phyloP scores from a whole-genome alignment of 1,140 invertebrate genomes.

The Neodiprion virginianus region DNA sequence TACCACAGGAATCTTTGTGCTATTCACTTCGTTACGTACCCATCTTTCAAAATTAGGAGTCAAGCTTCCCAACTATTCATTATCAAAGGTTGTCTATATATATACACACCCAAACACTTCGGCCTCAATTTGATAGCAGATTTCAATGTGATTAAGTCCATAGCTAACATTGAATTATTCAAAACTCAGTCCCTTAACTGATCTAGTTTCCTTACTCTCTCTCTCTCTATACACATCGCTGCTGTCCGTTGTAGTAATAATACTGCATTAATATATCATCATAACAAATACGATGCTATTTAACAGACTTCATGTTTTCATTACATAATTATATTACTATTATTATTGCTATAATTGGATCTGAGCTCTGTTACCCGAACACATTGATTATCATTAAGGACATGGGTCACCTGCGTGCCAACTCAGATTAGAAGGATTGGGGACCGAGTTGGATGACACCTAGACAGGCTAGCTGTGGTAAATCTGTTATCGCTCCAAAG shows the following conservation, averaged over 20 bases:
- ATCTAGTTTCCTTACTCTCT: conserved; percentile 27
- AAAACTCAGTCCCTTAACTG: no score
- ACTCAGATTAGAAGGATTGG: no score
- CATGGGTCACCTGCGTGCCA: no score
- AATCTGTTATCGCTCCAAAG: no score
- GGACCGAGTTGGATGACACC: no score
- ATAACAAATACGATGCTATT: conserved; percentile 26
- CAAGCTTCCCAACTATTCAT: conserved; percentile 37
- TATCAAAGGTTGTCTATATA: conserved; percentile 23
- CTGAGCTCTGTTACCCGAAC: conserved; percentile 33
- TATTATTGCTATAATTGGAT: conserved; percentile 40
- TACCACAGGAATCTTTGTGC: conserved; percentile 26
- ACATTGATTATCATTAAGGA: conserved; percentile 24
- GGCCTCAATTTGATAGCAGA: no score
- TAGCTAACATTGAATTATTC: no score
- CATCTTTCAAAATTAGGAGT: conserved; percentile 48
- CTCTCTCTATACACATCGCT: conserved; percentile 21
- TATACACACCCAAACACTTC: neutral
- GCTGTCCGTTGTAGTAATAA: conserved; percentile 27
- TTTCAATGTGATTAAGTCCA: no score
- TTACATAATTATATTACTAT: conserved; percentile 28
- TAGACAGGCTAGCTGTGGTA: no score
- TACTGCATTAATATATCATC: conserved; percentile 44
- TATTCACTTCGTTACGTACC: conserved; percentile 40
- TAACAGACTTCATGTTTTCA: conserved; percentile 32